A percentile compares a stretch with the other conserved stretches of the same genome.
Evolutionary conservation across 2,888 invertebrate genomes (phyloP).

Genomic region (Andrena camellia): DNA sequence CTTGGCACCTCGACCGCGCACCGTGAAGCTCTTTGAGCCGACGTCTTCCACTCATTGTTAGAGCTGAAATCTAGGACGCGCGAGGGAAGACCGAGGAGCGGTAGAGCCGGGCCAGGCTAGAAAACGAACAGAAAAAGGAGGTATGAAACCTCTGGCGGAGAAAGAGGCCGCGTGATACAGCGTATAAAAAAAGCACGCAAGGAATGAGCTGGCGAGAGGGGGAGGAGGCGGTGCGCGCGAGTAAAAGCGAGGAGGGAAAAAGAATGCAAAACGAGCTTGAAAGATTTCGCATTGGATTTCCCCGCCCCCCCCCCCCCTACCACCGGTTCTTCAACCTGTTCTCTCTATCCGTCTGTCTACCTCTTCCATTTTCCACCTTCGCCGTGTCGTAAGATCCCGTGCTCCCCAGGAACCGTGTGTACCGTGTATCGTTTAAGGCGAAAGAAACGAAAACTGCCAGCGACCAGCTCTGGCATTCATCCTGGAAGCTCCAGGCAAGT

Average conservation of each 20-base stretch:
- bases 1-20: slow-evolving; percentile 39
- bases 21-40: slow-evolving; percentile 56
- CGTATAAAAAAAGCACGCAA: slow-evolving; percentile 10
- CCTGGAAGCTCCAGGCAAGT: slow-evolving; percentile 2
- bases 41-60: slow-evolving; percentile 65
- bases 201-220: slow-evolving; percentile 9
- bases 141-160: slow-evolving; percentile 40
- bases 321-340: slow-evolving; percentile 55
- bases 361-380: slow-evolving; percentile 48
- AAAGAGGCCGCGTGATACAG: slow-evolving; percentile 49
- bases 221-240: slow-evolving; percentile 14
- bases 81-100: slow-evolving; percentile 14
- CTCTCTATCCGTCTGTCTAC: slow-evolving; percentile 27
- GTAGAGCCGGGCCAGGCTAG: slow-evolving; percentile 1
- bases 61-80: slow-evolving; percentile 66
- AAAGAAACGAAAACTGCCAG: slow-evolving; percentile 15
- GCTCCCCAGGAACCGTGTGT: slow-evolving; percentile 23
- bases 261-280: slow-evolving; percentile 57
- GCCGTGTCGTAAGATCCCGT: slow-evolving; percentile 36
- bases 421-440: slow-evolving; percentile 41
- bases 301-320: not conserved
- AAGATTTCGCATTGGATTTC: slow-evolving; percentile 69
- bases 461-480: slow-evolving; percentile 34
- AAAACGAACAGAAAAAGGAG: slow-evolving; percentile 19
- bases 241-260: slow-evolving; percentile 49